phyloP scores from a whole-genome alignment of 1,140 invertebrate species.

The Ips nitidus region DNA sequence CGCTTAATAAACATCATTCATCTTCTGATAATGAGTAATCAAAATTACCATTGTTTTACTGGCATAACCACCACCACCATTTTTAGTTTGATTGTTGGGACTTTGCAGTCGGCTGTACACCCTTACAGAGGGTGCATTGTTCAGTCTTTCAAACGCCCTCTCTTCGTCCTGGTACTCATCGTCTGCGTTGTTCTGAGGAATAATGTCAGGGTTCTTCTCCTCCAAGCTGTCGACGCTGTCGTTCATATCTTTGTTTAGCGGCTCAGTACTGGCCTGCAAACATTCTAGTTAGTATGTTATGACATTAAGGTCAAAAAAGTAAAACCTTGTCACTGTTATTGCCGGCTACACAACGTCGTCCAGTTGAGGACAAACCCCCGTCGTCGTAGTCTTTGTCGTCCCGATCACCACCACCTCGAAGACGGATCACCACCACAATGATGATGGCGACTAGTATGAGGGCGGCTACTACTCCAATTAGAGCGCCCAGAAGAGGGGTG shows the following conservation, averaged over 20 bases:
- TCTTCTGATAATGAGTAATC: too few species aligned
- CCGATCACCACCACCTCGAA: slow-evolving; percentile 62
- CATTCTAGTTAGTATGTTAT: too few species aligned
- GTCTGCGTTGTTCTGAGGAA: slow-evolving; percentile 69
- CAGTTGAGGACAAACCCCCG: slow-evolving; percentile 56
- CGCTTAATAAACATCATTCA: too few species aligned
- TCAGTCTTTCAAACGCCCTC: slow-evolving; percentile 57
- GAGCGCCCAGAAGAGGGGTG: slow-evolving; percentile 70
- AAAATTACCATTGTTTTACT: too few species aligned
- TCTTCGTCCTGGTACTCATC: slow-evolving; percentile 56
- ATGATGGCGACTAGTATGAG: slow-evolving; percentile 70
- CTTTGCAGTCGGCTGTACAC: slow-evolving; percentile 48
- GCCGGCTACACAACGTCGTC: slow-evolving; percentile 53
- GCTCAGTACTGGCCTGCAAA: slow-evolving; percentile 51
- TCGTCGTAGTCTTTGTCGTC: slow-evolving; percentile 68
- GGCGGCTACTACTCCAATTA: slow-evolving; percentile 70
- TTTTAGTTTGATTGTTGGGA: slow-evolving; percentile 45
- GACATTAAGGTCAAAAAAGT: slow-evolving; percentile 3
- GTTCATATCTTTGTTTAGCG: slow-evolving; percentile 56
- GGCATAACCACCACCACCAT: too few species aligned
- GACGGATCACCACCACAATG: slow-evolving; percentile 68
- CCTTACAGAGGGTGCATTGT: slow-evolving; percentile 50
- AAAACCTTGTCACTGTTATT: slow-evolving; percentile 58
- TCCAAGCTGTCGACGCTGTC: slow-evolving; percentile 67
- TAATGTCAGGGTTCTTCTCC: slow-evolving; percentile 77